phyloP scores from a whole-genome alignment of 2,113 vertebrate genomes.

The Cygnus atratus region DNA sequence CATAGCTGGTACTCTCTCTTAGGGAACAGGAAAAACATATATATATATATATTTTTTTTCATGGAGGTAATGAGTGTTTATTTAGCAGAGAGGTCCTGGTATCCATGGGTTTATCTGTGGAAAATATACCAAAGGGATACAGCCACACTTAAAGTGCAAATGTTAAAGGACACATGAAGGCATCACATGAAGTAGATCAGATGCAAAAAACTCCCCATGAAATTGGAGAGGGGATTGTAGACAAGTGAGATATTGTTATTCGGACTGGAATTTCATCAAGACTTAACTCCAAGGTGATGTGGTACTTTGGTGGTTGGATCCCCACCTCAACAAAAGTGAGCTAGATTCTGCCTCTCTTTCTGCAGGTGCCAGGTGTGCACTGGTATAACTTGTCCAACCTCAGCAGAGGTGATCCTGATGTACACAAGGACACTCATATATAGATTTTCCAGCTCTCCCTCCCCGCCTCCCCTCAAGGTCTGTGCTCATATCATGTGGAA shows the following conservation, averaged over 20 bases:
- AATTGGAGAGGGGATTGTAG: constrained; percentile 18
- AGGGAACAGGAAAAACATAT: not conserved
- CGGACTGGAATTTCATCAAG: constrained; percentile 48
- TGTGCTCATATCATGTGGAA: constrained; percentile 47
- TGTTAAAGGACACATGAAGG: not conserved
- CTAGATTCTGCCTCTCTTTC: constrained; percentile 47
- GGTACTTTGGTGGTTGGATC: constrained; percentile 15
- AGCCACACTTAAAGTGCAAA: not conserved
- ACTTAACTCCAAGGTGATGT: constrained; percentile 23
- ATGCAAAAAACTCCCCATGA: constrained; percentile 1
- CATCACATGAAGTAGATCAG: constrained; percentile 1
- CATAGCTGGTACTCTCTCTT: not conserved
- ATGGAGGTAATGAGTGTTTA: not conserved
- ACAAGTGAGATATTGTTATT: constrained; percentile 26
- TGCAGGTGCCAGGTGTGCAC: constrained; percentile 45
- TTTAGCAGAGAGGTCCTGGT: not conserved
- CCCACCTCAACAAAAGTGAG: not conserved
- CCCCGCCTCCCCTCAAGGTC: constrained; percentile 9
- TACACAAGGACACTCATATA: not conserved
- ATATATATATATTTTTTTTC: not conserved
- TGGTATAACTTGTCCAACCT: constrained; percentile 9
- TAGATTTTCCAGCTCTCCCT: not conserved
- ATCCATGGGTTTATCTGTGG: not conserved
- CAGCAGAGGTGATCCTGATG: not conserved
- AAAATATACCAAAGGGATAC: not conserved